A percentile compares a stretch with the other conserved stretches of the same genome.
Evolutionary conservation across 1,140 invertebrate species (phyloP).

Genomic region (Colletes latitarsis): DNA sequence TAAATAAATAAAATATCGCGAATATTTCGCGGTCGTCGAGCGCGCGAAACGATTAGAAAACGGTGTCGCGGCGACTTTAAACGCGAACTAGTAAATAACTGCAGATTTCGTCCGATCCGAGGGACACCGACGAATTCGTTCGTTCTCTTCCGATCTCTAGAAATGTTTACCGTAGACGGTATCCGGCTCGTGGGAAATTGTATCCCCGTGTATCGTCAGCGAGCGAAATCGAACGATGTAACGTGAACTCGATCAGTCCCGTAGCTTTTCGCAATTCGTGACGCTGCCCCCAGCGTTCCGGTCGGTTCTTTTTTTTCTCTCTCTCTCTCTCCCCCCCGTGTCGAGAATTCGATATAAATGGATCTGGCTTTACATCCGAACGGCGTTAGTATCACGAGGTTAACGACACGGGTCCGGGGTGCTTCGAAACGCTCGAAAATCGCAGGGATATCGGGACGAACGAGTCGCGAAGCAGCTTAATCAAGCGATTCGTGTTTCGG

Average conservation of each 20-base stretch:
- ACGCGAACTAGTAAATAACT: too few relatives aligned
- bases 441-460: conserved; percentile 24
- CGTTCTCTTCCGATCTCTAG: neutral
- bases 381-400: conserved; percentile 15
- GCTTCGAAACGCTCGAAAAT: conserved; percentile 21
- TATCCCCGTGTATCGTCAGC: neutral
- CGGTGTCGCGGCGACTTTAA: too few relatives aligned
- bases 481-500: conserved; percentile 56
- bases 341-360: conserved; percentile 23
- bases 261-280: conserved; percentile 11
- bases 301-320: neutral
- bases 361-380: conserved; percentile 15
- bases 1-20: too few relatives aligned
- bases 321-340: neutral
- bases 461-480: conserved; percentile 48
- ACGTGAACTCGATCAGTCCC: neutral
- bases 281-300: neutral
- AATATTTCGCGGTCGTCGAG: too few relatives aligned
- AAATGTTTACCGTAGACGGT: neutral
- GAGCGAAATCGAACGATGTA: conserved; percentile 2
- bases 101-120: neutral
- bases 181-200: neutral
- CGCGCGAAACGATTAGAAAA: too few relatives aligned
- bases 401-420: neutral
- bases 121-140: neutral